Percentiles rank a stretch among this genome's conserved stretches.
Evolutionary conservation across 2,888 invertebrate genomes (phyloP).

Genomic region (Lysandra bellargus): DNA sequence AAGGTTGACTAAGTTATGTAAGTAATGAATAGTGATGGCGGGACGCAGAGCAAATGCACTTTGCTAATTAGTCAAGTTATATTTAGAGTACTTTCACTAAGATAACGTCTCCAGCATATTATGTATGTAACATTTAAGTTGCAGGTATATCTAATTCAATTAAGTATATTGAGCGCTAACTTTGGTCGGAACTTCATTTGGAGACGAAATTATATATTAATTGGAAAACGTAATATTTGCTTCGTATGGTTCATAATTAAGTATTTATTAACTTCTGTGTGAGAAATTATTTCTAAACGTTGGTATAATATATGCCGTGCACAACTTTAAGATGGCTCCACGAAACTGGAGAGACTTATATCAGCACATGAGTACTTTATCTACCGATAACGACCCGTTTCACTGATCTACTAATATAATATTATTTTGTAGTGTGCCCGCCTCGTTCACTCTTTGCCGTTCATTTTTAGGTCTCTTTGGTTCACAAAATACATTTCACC

Average conservation of each 20-base stretch:
- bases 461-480: no score
- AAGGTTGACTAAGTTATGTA: not conserved
- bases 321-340: no score
- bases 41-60: constrained; percentile 19
- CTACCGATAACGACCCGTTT: no score
- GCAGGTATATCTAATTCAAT: not conserved
- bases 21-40: constrained; percentile 13
- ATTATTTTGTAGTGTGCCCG: no score
- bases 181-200: not conserved
- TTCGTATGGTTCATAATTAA: not conserved
- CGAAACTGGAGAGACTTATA: no score
- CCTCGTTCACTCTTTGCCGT: no score
- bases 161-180: not conserved
- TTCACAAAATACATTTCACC: no score
- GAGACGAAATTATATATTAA: not conserved
- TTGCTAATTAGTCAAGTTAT: constrained; percentile 20
- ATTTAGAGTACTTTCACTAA: constrained; percentile 10
- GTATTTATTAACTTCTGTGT: no score
- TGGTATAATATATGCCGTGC: no score
- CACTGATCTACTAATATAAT: no score
- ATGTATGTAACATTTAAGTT: not conserved
- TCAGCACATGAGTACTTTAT: no score
- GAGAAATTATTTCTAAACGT: no score
- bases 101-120: not conserved
- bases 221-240: not conserved